Conservation (phyloP, 2,797 vertebrate genomes). For the Glyptemys insculpta region DNA sequence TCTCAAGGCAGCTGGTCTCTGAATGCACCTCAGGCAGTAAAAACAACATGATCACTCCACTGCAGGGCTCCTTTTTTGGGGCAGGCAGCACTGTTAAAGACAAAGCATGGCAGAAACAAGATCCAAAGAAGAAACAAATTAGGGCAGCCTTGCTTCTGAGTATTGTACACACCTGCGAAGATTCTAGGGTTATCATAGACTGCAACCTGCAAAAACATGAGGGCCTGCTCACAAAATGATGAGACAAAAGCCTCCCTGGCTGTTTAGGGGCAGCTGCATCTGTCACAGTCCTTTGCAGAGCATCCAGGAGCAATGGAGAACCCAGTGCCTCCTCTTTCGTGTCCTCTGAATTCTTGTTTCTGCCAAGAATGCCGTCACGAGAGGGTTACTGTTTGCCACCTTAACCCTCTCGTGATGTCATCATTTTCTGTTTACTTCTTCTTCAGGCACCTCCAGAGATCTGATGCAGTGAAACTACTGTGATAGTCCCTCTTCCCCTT, state of each 20-base stretch:
- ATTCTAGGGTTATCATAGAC: fast-evolving
- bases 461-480: not conserved
- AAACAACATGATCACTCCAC: slow-evolving; percentile 55
- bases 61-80: slow-evolving; percentile 27
- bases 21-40: slow-evolving; percentile 25
- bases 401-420: not conserved
- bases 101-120: not conserved
- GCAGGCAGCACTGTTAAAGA: slow-evolving; percentile 32
- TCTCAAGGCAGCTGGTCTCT: slow-evolving; percentile 19
- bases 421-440: not conserved
- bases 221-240: not conserved
- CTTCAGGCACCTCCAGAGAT: not conserved
- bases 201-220: not conserved
- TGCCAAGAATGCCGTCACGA: not conserved
- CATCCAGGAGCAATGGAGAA: not conserved
- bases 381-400: no score
- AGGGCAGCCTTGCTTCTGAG: not conserved
- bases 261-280: not conserved
- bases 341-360: not conserved
- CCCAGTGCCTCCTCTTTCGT: not conserved
- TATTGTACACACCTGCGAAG: fast-evolving
- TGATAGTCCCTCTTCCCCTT: slow-evolving; percentile 4
- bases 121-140: not conserved
- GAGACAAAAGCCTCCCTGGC: not conserved
- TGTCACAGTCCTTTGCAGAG: not conserved